A percentile compares a stretch with the other conserved stretches of the same genome.
phyloP scores from a whole-genome alignment of 2,113 vertebrate genomes.

The Cebus imitator region DNA sequence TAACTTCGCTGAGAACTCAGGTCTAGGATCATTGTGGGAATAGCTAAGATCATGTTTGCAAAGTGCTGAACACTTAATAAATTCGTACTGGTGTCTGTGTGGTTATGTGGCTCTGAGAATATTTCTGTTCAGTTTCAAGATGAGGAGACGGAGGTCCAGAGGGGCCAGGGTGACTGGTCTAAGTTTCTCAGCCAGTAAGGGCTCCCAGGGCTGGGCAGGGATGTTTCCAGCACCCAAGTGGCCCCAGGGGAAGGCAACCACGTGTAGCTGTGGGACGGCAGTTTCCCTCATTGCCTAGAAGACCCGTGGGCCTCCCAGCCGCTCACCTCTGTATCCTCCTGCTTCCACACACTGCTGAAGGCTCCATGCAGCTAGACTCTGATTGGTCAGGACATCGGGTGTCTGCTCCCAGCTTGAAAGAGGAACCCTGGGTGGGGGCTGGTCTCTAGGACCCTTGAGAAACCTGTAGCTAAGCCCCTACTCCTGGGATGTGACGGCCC shows the following conservation, averaged over 20 bases:
- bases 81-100: fast-evolving
- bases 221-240: neutral
- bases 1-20: neutral
- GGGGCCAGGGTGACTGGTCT: no score
- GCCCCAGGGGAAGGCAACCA: neutral
- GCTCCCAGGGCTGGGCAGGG: no score
- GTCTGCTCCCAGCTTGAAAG: neutral
- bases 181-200: neutral
- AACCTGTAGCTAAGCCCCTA: neutral
- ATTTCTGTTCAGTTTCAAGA: neutral
- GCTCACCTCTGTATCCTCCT: neutral
- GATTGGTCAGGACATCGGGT: neutral
- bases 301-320: neutral
- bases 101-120: neutral
- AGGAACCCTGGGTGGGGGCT: neutral
- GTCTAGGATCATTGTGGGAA: neutral
- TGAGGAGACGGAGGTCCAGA: neutral
- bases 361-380: neutral
- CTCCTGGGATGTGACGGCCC: neutral
- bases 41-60: neutral
- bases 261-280: fast-evolving
- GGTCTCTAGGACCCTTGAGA: neutral
- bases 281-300: no score
- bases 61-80: neutral
- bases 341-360: fast-evolving